Evolutionary conservation across 2,888 invertebrate genomes (phyloP), one percentile per base, ranked within the genome.

Genomic region (Lithodes maja): DNA sequence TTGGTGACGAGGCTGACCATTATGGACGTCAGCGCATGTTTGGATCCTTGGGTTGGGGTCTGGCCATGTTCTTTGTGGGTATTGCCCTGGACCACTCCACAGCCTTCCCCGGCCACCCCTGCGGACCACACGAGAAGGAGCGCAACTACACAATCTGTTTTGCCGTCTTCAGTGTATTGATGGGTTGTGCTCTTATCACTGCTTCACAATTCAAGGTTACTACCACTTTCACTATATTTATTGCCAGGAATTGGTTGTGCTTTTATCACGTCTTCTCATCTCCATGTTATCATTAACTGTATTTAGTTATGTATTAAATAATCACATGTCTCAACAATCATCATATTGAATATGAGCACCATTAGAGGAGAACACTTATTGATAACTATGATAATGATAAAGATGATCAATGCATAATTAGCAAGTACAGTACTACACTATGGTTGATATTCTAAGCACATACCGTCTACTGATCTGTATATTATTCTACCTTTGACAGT

Each of bases 91-190:
- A 99, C 94, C 98, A 99, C 94, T 98, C 99, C 88, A 98, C 98
- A 49, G 97, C 98, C 0, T 99, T 99, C 94, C 97, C 98, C 52
- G 93, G 93, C 71, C 95, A 95, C 0, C 99, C 98, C 93, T 97
- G 93, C 75, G 93, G 93, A 0, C 97, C 98, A 5, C 97, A 97
- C 93, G 95, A 96, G 90, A 96, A 97, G 93, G 99, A 99, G 94
- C 98, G 99, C 94, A 99, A 99, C 94, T 99, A 99, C 94, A 98
- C 98, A 68, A 98, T 99, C 92, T 99, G 99, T 94, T 99, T 99
- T 94, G 98, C 99, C 12, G 98, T 98, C 79, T 99, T 99, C 94
- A 97, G 98, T 33, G 97, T 99, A 55, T 95, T 99, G 55, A 99
- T 99, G 98, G 97, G 97, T 1, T 98, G 97, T 79, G 98, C 99